Percentiles rank a stretch among this genome's conserved stretches.
Conservation (phyloP, 2,113 vertebrate species). For the Corvus moneduloides region DNA sequence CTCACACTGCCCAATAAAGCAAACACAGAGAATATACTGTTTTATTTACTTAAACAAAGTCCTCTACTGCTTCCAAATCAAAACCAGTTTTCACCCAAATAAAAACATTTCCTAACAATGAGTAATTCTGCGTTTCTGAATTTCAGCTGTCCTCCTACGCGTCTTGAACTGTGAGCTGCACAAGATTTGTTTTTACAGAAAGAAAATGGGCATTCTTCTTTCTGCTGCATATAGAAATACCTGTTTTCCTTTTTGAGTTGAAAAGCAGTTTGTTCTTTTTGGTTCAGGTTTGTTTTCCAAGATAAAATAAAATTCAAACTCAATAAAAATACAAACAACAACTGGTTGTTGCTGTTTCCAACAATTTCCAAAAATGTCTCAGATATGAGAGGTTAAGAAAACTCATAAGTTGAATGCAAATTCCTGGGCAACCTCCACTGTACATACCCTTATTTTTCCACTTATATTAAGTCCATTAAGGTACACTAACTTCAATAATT, state of each 20-base stretch:
- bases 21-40: not conserved
- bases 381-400: not conserved
- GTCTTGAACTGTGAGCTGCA: not conserved
- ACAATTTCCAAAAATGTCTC: not conserved
- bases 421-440: not conserved
- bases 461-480: not conserved
- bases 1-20: not conserved
- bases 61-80: not conserved
- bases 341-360: not conserved
- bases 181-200: not conserved
- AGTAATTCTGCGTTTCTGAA: not conserved
- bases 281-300: not conserved
- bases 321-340: not conserved
- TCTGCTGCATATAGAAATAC: not conserved
- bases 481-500: slow-evolving; percentile 8
- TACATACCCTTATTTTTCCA: not conserved
- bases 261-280: not conserved
- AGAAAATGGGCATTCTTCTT: not conserved
- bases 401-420: not conserved
- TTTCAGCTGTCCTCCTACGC: slow-evolving; percentile 39
- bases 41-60: not conserved
- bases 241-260: not conserved
- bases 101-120: not conserved
- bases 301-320: not conserved
- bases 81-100: not conserved